These are phyloP conservation scores for Condylostylus longicornis DNA, from an alignment of 1,140 invertebrate species.

Conservation along the genomic window DNA sequence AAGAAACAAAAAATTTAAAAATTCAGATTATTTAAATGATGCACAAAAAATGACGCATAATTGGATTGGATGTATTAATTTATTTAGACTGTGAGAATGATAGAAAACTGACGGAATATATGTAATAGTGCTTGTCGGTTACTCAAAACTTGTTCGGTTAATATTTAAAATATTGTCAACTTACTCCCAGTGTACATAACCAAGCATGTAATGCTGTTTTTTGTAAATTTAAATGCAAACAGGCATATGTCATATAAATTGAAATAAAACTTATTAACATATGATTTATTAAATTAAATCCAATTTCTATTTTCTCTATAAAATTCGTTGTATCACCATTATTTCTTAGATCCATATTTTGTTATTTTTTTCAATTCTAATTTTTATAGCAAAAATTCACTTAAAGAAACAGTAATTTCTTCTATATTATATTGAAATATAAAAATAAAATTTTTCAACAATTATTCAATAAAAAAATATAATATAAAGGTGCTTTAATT, in stretches of 20 bases:
- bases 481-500: no score
- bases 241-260: conserved; percentile 26
- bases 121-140: neutral
- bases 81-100: no score
- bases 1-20: no score
- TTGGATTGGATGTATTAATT: no score
- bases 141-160: neutral
- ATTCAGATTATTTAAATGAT: no score
- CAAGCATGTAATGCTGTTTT: conserved; percentile 20
- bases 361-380: no score
- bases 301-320: conserved; percentile 1
- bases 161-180: conserved; percentile 3
- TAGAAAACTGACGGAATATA: no score
- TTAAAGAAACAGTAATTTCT: neutral
- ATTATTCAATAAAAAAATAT: neutral
- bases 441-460: neutral
- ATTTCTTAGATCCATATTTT: no score
- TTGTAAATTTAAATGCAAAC: conserved; percentile 15
- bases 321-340: neutral
- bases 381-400: no score
- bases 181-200: conserved; percentile 28
- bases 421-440: neutral
- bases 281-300: conserved; percentile 24
- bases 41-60: no score
- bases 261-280: conserved; percentile 27